A percentile compares a stretch with the other conserved stretches of the same genome.
Evolutionary conservation across 2,113 vertebrate genomes (phyloP).

Genomic region (Chaetodon trifascialis): DNA sequence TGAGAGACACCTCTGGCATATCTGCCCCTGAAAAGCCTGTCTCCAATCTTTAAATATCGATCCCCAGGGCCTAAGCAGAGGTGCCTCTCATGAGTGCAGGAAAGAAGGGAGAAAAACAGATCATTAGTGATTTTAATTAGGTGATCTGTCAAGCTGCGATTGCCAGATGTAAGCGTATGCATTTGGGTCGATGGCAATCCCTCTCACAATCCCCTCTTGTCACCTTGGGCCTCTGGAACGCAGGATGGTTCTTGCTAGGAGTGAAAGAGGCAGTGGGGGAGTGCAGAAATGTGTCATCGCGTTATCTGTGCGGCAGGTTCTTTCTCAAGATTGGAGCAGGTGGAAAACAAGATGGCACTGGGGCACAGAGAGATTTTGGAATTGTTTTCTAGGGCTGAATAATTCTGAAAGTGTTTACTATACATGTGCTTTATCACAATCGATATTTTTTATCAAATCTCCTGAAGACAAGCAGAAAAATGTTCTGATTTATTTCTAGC

Average conservation of each 20-base stretch:
- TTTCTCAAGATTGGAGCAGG: constrained; percentile 36
- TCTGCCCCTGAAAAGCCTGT: constrained; percentile 73
- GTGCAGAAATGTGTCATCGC: constrained; percentile 71
- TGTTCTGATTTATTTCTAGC: constrained; percentile 25
- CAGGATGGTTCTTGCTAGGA: constrained; percentile 64
- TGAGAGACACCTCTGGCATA: constrained; percentile 71
- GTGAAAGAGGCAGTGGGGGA: constrained; percentile 63
- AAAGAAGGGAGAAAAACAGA: constrained; percentile 82
- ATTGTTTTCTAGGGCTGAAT: constrained; percentile 7
- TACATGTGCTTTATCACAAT: neutral
- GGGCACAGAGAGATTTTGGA: constrained; percentile 2
- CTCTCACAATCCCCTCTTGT: constrained; percentile 77
- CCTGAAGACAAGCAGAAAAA: constrained; percentile 37
- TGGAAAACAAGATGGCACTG: constrained; percentile 11
- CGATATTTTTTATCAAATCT: neutral
- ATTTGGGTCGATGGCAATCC: constrained; percentile 82
- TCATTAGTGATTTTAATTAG: constrained; percentile 88
- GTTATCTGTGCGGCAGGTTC: constrained; percentile 57
- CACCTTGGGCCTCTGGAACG: constrained; percentile 73
- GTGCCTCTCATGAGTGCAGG: constrained; percentile 74
- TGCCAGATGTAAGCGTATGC: constrained; percentile 82
- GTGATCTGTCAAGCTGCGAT: constrained; percentile 85
- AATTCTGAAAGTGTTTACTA: neutral
- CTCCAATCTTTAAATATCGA: constrained; percentile 85
- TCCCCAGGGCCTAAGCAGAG: constrained; percentile 74